A percentile compares a stretch with the other conserved stretches of the same genome.
phyloP scores from a whole-genome alignment of 1,140 invertebrate species.

The Cryptotermes secundus region DNA sequence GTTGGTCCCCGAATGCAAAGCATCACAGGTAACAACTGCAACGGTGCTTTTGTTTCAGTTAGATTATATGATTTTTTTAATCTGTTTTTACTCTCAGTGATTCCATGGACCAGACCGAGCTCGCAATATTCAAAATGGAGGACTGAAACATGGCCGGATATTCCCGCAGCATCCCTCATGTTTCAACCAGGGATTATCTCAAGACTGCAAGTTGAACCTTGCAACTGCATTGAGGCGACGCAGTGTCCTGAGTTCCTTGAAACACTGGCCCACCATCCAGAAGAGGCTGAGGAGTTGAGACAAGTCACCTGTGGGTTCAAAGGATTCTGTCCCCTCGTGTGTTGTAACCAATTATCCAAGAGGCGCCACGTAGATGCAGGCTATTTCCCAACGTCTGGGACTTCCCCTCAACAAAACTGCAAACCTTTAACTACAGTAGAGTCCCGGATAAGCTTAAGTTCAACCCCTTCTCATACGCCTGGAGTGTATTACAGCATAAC shows the following conservation, averaged over 20 bases:
- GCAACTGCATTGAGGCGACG: neutral
- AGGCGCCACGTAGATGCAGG: neutral
- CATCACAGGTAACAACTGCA: too few species aligned
- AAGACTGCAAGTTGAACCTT: neutral
- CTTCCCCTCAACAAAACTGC: neutral
- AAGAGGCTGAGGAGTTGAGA: neutral
- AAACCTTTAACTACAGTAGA: neutral
- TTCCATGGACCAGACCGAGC: neutral
- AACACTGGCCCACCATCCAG: neutral
- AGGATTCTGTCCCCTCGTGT: constrained; percentile 22
- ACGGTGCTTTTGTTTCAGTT: neutral
- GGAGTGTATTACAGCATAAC: neutral
- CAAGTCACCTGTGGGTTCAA: constrained; percentile 14
- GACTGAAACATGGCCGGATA: neutral
- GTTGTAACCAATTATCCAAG: neutral
- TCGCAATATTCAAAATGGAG: neutral
- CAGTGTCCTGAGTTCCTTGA: neutral
- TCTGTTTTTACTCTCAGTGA: neutral
- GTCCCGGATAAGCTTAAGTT: neutral
- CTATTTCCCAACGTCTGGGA: neutral
- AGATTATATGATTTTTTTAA: neutral
- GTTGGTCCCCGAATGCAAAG: too few species aligned
- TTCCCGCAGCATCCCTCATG: neutral
- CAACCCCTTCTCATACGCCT: neutral
- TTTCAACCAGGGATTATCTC: neutral